Base-by-base conservation (phyloP, 2,113 vertebrate genomes). In the Plestiodon gilberti region DNA sequence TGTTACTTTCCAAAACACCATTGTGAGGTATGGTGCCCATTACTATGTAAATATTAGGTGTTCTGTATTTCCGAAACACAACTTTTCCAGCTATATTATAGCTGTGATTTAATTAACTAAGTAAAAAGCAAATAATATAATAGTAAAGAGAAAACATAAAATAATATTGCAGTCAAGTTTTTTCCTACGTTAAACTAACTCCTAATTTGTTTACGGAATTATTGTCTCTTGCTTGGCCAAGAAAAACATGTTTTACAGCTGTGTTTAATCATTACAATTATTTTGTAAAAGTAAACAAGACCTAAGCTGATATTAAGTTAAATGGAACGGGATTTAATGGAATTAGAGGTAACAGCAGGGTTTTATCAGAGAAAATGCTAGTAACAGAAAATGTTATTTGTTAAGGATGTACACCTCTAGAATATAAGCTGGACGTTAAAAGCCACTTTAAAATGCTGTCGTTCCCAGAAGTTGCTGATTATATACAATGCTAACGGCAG, bases 261-360 rank as follows among this genome's bases (percentile, higher is more conserved):
- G 1, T 74, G 17, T 90, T 92, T 92, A 95, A 91, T 83, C 77
- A 79, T 80, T 81, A 81, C 78, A 33, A 89, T 85, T 88, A 70
- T 90, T 92, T 91, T 89, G 75, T 91, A 89, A 48, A 83, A 90
- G 87, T 88, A 91, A 90, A 88, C 81, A 90, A 89, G 5, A 30
- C 64, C 83, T 87, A 87, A 89, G 77, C 87, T 91, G 90, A 87
- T 81, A 89, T 77, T 83, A 87, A 83, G 82, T 88, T 91, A 93
- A 91, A 74, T 74, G 78, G 82, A 90, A 91, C 82, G 81, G 80
- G 77, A 90, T 91, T 93, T 92, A 90, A 90, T 92, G 78, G 80
- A 88, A 90, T 92, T 86, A 85, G 43, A 86, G 11, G 81, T 64
- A 90, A 83, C 83, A n/a, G 30, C 73, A 89, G 71, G 25, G 71